These are phyloP conservation scores for Cyprinus carpio DNA, from an alignment of 2,113 vertebrate genomes.

Conservation along the genomic window DNA sequence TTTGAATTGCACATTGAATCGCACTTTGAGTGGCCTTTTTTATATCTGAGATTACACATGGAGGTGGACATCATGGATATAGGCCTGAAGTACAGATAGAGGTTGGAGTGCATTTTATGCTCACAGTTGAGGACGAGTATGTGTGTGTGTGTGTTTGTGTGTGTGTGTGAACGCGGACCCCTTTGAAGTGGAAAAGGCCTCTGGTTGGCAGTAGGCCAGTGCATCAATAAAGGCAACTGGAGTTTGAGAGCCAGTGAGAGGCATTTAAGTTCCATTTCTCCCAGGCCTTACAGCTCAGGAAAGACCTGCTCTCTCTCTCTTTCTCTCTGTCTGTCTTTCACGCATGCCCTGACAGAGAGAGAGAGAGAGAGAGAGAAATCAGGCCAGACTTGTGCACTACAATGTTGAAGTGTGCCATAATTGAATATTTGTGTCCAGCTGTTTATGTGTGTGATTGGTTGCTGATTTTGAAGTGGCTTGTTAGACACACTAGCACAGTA, in stretches of 20 bases:
- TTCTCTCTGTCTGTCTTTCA: slow-evolving; percentile 11
- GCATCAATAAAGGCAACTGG: slow-evolving; percentile 65
- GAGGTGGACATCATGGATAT: slow-evolving; percentile 23
- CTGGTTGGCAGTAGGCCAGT: slow-evolving; percentile 58
- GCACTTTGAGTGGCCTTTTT: slow-evolving; percentile 29
- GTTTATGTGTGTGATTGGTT: slow-evolving; percentile 39
- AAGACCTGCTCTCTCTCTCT: slow-evolving; percentile 13
- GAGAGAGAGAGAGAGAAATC: slow-evolving; percentile 35
- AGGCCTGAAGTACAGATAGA: slow-evolving; percentile 51
- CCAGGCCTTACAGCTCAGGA: slow-evolving; percentile 50
- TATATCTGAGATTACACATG: slow-evolving; percentile 45
- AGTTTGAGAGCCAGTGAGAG: slow-evolving; percentile 62
- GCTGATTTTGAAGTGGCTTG: slow-evolving; percentile 46
- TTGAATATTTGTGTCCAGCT: slow-evolving; percentile 31
- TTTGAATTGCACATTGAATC: slow-evolving; percentile 24
- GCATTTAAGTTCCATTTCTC: slow-evolving; percentile 64
- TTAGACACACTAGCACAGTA: slow-evolving; percentile 41
- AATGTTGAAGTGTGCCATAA: slow-evolving; percentile 33
- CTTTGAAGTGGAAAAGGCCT: slow-evolving; percentile 56
- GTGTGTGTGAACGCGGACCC: slow-evolving; percentile 43
- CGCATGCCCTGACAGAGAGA: slow-evolving; percentile 23
- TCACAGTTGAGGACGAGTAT: slow-evolving; percentile 29
- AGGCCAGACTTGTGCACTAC: slow-evolving; percentile 39
- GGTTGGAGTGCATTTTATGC: slow-evolving; percentile 53
- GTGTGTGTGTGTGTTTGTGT: slow-evolving; percentile 31